Evolutionary conservation across 1,140 invertebrate genomes (phyloP).

Genomic region (Pogonognathellus flavescens): DNA sequence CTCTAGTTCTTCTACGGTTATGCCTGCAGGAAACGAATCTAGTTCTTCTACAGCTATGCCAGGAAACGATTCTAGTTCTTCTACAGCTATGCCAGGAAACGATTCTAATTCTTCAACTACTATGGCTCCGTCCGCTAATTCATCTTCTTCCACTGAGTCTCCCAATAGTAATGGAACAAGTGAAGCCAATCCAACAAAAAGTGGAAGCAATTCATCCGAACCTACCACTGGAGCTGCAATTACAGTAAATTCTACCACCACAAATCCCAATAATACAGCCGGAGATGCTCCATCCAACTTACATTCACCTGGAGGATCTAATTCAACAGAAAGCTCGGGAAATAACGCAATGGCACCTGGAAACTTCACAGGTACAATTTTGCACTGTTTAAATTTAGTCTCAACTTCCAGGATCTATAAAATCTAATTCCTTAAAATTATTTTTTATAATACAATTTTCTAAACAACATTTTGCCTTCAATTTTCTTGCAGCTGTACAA

Average conservation of each 20-base stretch:
- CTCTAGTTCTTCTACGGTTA: no score
- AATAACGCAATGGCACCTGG: neutral
- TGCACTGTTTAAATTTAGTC: neutral
- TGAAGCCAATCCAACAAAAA: neutral
- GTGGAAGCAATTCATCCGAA: neutral
- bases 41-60: neutral
- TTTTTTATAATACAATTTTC: no score
- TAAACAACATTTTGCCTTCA: neutral
- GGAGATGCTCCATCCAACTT: neutral
- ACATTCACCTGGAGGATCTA: neutral
- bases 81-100: neutral
- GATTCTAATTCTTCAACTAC: neutral
- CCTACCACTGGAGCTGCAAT: neutral
- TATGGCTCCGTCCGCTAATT: neutral
- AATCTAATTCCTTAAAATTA: no score
- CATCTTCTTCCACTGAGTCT: neutral
- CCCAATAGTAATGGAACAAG: neutral
- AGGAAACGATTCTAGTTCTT: no score
- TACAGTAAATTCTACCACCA: neutral
- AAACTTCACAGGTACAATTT: neutral
- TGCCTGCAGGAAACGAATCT: no score
- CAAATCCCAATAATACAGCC: no score
- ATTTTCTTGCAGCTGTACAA: slow-evolving; percentile 45
- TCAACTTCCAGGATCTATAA: no score
- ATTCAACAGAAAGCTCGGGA: neutral